Conservation (phyloP, 2,113 vertebrate genomes). For the Ginglymostoma cirratum region DNA sequence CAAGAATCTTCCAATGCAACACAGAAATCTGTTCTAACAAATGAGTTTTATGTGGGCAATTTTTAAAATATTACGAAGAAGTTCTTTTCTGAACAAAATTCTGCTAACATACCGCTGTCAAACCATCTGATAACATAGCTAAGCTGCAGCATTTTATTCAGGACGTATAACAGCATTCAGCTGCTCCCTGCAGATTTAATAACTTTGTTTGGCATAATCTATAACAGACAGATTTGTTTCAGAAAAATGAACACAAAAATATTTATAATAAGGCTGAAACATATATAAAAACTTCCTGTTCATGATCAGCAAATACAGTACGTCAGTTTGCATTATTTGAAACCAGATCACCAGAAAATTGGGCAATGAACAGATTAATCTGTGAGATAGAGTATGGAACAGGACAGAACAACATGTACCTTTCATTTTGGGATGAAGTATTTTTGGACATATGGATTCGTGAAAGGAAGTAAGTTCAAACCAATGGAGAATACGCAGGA, state of each 20-base stretch:
- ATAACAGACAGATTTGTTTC: constrained; percentile 10
- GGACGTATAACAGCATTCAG: background rate
- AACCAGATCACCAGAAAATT: background rate
- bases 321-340: background rate
- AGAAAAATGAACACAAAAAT: background rate
- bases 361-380: background rate
- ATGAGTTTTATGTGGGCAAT: background rate
- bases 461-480: background rate
- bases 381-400: background rate
- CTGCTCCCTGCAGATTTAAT: background rate
- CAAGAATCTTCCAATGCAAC: background rate
- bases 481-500: too few species aligned
- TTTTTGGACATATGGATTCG: background rate
- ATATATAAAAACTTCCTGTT: background rate
- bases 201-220: background rate
- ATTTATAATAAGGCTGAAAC: background rate
- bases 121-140: background rate
- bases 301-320: background rate
- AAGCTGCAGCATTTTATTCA: background rate
- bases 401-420: background rate
- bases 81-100: background rate
- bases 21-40: background rate
- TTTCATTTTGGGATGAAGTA: background rate
- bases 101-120: background rate
- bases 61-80: background rate